Evolutionary conservation across 2,797 vertebrate genomes (phyloP).

Genomic region (Percopsis omiscomaycus): DNA sequence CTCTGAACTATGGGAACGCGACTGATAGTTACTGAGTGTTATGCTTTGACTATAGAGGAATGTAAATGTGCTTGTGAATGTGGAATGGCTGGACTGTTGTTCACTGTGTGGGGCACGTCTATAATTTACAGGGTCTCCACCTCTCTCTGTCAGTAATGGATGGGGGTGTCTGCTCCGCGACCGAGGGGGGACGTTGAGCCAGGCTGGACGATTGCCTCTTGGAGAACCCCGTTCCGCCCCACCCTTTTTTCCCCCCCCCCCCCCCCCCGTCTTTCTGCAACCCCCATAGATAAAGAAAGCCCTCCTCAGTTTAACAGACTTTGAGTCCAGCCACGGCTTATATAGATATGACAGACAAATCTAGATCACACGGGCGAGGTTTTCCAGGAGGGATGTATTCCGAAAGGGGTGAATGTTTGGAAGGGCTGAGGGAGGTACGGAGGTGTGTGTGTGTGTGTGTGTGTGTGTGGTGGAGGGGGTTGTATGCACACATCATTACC

Average conservation of each 20-base stretch:
- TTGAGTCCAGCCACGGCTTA: constrained; percentile 54
- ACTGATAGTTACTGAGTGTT: constrained; percentile 40
- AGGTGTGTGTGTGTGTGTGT: neutral
- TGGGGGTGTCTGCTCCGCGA: constrained; percentile 61
- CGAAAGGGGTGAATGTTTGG: constrained; percentile 41
- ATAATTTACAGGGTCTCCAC: constrained; percentile 75
- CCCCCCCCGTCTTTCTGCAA: too few species aligned
- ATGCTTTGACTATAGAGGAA: constrained; percentile 62
- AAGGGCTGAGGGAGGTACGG: constrained; percentile 23
- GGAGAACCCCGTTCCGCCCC: constrained; percentile 22
- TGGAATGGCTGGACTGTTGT: constrained; percentile 65
- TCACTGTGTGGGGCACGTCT: constrained; percentile 65
- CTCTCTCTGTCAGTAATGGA: constrained; percentile 70
- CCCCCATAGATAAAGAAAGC: constrained; percentile 45
- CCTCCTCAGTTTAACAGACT: constrained; percentile 61
- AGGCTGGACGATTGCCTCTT: constrained; percentile 51
- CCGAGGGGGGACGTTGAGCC: constrained; percentile 41
- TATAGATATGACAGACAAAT: constrained; percentile 42
- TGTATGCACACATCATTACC: constrained; percentile 72
- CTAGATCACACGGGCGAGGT: constrained; percentile 30
- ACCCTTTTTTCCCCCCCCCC: neutral
- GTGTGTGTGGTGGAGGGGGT: constrained; percentile 6
- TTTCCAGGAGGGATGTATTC: constrained; percentile 40
- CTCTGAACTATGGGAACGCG: constrained; percentile 17
- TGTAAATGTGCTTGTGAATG: constrained; percentile 64